phyloP scores from a whole-genome alignment of 2,797 vertebrate species.

The Vespertilio murinus region DNA sequence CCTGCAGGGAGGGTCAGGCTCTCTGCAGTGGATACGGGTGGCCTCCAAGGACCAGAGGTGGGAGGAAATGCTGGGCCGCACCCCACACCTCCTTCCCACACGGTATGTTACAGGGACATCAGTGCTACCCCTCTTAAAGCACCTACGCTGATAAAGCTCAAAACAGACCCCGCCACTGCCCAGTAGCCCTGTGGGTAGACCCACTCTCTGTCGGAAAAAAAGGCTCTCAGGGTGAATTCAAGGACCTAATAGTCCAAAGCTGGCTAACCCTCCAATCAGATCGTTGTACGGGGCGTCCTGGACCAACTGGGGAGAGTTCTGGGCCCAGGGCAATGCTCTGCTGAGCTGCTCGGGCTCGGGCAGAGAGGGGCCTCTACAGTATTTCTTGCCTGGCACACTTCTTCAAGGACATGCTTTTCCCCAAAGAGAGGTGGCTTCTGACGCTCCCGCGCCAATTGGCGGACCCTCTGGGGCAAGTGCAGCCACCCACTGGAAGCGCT shows the following conservation, averaged over 20 bases:
- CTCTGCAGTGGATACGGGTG: background rate
- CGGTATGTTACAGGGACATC: background rate
- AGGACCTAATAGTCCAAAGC: background rate
- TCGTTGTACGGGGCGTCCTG: background rate
- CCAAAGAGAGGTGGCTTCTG: background rate
- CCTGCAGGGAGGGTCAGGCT: background rate
- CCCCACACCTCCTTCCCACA: background rate
- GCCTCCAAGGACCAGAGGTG: background rate
- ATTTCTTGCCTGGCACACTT: background rate
- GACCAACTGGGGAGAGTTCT: background rate
- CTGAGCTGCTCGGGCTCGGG: background rate
- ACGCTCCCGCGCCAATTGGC: background rate
- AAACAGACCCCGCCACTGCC: background rate
- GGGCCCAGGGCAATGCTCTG: background rate
- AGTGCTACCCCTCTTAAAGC: background rate
- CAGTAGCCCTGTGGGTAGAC: background rate
- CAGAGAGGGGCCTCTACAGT: background rate
- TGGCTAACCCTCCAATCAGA: background rate
- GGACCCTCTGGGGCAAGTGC: background rate
- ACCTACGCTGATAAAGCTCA: background rate
- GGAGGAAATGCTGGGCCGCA: background rate
- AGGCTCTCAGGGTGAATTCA: background rate
- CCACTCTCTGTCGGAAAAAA: background rate
- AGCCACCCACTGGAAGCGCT: background rate
- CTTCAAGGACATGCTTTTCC: background rate